phyloP scores from a whole-genome alignment of 2,888 invertebrate genomes.

The Leucophora obtusa region DNA sequence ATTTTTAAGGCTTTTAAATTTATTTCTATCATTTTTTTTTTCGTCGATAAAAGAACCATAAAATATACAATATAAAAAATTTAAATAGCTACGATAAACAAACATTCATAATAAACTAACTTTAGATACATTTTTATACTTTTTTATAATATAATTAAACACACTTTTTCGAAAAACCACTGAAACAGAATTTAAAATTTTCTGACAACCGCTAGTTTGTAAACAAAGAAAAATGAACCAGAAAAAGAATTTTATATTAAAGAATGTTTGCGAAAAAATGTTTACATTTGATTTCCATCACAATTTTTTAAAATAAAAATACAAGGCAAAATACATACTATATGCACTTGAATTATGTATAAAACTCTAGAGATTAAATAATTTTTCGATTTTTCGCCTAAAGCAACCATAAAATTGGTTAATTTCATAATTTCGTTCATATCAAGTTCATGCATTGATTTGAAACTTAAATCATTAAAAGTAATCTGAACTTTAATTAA shows the following conservation, averaged over 20 bases:
- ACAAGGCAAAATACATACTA: too few species aligned
- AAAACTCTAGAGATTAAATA: too few species aligned
- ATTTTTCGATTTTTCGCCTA: too few species aligned
- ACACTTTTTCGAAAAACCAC: slow-evolving; percentile 1
- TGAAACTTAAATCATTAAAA: too few species aligned
- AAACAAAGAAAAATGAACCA: slow-evolving; percentile 25
- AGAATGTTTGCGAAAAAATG: too few species aligned
- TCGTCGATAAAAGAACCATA: background rate
- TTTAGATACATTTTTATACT: background rate
- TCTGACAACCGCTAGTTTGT: slow-evolving; percentile 38
- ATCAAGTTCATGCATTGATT: too few species aligned
- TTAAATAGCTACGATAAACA: slow-evolving; percentile 18
- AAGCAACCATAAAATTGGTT: too few species aligned
- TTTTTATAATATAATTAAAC: background rate
- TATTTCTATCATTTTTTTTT: slow-evolving; percentile 5
- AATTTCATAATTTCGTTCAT: too few species aligned
- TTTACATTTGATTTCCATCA: too few species aligned
- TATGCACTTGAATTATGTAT: too few species aligned
- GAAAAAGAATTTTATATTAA: background rate
- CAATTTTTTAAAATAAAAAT: too few species aligned
- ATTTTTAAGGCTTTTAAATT: slow-evolving; percentile 10
- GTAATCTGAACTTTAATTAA: too few species aligned
- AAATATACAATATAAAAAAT: background rate
- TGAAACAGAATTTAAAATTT: slow-evolving; percentile 20
- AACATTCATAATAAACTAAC: background rate